Conservation (phyloP, 1,140 invertebrate species). For the Vanessa tameamea region DNA sequence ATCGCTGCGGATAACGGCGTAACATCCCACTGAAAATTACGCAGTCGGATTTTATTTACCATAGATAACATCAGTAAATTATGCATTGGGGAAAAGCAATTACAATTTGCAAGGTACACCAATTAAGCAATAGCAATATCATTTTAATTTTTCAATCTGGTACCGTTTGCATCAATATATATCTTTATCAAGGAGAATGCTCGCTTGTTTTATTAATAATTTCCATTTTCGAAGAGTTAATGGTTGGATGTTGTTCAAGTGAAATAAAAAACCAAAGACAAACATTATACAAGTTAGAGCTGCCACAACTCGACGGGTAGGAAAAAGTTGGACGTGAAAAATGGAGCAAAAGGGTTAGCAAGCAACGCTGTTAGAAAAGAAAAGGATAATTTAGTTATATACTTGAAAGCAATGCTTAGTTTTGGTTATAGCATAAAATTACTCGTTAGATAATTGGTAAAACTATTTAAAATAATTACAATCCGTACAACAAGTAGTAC, state of each 20-base stretch:
- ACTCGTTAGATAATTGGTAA: neutral
- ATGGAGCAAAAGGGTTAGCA: conserved; percentile 22
- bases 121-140: conserved; percentile 38
- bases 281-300: conserved; percentile 25
- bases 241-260: conserved; percentile 11
- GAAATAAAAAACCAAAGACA: conserved; percentile 25
- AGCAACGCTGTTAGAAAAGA: conserved; percentile 14
- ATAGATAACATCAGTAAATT: conserved; percentile 40
- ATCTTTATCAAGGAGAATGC: neutral
- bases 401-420: neutral
- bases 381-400: conserved; percentile 18
- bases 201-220: conserved; percentile 12
- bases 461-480: too few species aligned
- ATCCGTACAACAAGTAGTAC: too few species aligned
- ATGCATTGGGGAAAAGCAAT: conserved; percentile 21
- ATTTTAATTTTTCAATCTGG: conserved; percentile 1
- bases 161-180: neutral
- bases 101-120: neutral
- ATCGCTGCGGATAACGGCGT: conserved; percentile 28
- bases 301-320: conserved; percentile 21
- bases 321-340: conserved; percentile 24
- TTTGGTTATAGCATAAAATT: neutral
- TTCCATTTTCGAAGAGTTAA: conserved; percentile 17
- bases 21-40: conserved; percentile 39
- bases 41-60: conserved; percentile 43